Evolutionary conservation across 2,888 invertebrate species (phyloP), one percentile per base, ranked within the genome.

Genomic region (Priapulus caudatus): DNA sequence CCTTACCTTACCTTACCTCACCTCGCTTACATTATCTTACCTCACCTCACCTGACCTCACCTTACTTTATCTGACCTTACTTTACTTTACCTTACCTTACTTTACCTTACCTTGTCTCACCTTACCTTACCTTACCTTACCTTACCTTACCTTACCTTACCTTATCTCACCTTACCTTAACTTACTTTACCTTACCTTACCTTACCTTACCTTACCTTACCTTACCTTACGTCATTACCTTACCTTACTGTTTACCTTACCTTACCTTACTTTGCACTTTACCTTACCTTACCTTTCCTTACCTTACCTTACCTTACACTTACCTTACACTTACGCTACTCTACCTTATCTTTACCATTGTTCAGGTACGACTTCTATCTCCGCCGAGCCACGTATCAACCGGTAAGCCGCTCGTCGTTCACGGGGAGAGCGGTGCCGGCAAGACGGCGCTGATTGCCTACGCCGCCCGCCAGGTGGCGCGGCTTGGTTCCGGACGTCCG

Each of bases 391-490:
- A n/a, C n/a, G n/a, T n/a, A n/a, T n/a, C n/a, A n/a, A 84, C 84
- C 16, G 86, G 87, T 65, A 86, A 89, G 66, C 91, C 93, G 1
- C 74, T 93, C 54, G 86, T 93, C 19, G 74, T 95, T 52, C 89
- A 89, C 68, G 97, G 97, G 24, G 90, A 90, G 72, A 89, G 93
- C 65, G 97, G 97, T 44, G 95, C 95, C 67, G 97, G 97, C 0
- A 98, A 98, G 72, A 97, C 97, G 0, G 95, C 95, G 18, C 75
- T 97, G 1, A 75, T 97, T 54, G 86, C 97, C 0, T 92, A 92
- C 72, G 85, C 87, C 55, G 90, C 92, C 0, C 84, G n/a, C n/a
- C n/a, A n/a, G n/a, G n/a, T n/a, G n/a, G n/a, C n/a, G n/a, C n/a
- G n/a, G n/a, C n/a, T n/a, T n/a, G n/a, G n/a, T n/a, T n/a, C n/a